Conservation (phyloP, 2,888 invertebrate genomes). For the Chelonus formosanus region DNA sequence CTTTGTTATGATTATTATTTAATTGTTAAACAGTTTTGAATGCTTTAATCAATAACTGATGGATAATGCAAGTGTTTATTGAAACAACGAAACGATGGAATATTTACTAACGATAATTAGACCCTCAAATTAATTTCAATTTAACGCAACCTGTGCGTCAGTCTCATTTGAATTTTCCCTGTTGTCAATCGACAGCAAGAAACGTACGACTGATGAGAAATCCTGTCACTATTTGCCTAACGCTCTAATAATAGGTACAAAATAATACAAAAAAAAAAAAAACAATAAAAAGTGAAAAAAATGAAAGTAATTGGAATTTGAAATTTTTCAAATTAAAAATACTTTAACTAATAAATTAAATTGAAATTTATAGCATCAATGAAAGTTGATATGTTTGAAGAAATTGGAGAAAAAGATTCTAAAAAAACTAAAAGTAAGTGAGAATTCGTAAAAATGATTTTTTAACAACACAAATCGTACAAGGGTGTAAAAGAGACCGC, state of each 20-base stretch:
- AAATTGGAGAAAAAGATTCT: too few relatives aligned
- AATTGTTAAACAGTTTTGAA: background rate
- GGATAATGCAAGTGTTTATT: background rate
- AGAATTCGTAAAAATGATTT: conserved; percentile 55
- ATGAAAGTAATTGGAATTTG: too few relatives aligned
- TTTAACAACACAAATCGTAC: conserved; percentile 52
- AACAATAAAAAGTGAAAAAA: too few relatives aligned
- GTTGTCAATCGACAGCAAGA: conserved; percentile 38
- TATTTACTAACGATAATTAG: conserved; percentile 58
- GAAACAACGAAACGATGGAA: conserved; percentile 37
- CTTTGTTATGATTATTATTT: too few relatives aligned
- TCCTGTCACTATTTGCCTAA: conserved; percentile 58
- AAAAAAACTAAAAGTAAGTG: too few relatives aligned
- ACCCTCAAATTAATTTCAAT: conserved; percentile 59
- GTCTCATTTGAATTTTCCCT: conserved; percentile 63
- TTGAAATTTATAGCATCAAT: too few relatives aligned
- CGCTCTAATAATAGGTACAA: conserved; percentile 58
- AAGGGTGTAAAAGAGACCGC: conserved; percentile 26
- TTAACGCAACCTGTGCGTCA: conserved; percentile 62
- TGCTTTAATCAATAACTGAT: conserved; percentile 33
- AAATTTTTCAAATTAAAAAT: too few relatives aligned
- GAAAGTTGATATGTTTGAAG: too few relatives aligned
- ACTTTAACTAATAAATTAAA: too few relatives aligned
- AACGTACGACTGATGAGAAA: conserved; percentile 35
- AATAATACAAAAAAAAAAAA: conserved; percentile 39